Base-by-base conservation (phyloP, 2,113 vertebrate species). In the Bujurquina vittata region DNA sequence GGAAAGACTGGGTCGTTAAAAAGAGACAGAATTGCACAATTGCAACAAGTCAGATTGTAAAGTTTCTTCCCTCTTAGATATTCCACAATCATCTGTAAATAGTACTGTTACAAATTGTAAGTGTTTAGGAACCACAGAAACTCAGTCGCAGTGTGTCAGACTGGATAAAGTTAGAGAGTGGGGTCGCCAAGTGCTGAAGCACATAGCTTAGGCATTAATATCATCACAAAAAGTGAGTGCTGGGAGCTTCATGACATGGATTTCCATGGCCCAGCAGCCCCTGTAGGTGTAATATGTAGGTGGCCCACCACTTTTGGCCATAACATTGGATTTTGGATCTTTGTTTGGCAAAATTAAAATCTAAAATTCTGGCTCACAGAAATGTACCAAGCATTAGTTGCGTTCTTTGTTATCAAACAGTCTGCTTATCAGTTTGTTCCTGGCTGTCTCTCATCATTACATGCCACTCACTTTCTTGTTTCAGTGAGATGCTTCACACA, bases 401-500 rank as follows among this genome's bases (percentile, higher is more conserved):
- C 9, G 29, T 15, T 69, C 29, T 23, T 69, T 52, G 43, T 29
- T 52, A 69, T 52, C 23, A 12, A 31, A 52, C 18, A 26, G 11
- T 67, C 15, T 67, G 37, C 23, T 69, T 20, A 49, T 69, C 29
- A 20, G 65, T 49, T 49, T 69, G 65, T 49, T 69, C 23, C 65
- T 69, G 43, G 15, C 43, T 49, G 23, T 22, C 35, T 84, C 17
- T 75, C n/a, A 54, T 65, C 58, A 26, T 83, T 18, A 40, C 40
- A 17, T 54, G 57, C 7, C 31, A 23, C 20, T 81, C 23, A 11
- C 17, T 59, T 58, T 82, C 23, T 83, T 46, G 22, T 83, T 82
- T 17, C 86, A 95, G 94, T 91, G 89, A 81, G 54, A 90, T 89
- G 87, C 35, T 90, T 73, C 59, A 56, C 58, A 67, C 14, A 33